Evolutionary conservation across 92 coral and sea anemone genomes (phyloP).

Genomic region (Actinostola sp.): DNA sequence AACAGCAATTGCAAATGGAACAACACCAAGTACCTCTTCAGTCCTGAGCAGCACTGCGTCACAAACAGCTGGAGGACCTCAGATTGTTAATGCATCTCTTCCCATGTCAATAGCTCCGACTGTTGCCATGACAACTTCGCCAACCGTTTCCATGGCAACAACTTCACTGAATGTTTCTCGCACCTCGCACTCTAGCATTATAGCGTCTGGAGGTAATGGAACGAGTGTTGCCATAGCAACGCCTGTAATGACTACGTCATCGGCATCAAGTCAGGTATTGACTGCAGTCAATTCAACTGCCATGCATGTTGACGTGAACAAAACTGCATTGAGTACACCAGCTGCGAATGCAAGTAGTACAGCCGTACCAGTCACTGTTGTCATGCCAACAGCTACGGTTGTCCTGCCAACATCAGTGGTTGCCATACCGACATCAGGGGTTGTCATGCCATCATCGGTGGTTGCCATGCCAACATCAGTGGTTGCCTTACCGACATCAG

Average conservation of each 20-base stretch:
- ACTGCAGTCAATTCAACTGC: neutral
- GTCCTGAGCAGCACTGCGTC: neutral
- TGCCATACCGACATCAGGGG: neutral
- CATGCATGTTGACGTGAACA: neutral
- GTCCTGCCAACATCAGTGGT: neutral
- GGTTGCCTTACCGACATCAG: neutral
- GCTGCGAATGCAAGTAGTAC: neutral
- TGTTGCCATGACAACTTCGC: neutral
- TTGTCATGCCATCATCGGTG: neutral
- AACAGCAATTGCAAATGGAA: neutral
- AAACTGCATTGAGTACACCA: neutral
- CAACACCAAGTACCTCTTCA: neutral
- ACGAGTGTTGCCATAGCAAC: conserved; percentile 1
- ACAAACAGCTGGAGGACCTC: neutral
- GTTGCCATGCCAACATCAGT: conserved; percentile 6
- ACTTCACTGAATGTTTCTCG: neutral
- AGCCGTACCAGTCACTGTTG: conserved; percentile 13
- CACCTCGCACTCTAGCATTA: neutral
- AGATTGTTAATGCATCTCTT: too few species aligned
- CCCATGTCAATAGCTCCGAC: neutral
- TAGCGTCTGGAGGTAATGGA: neutral
- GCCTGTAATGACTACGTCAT: neutral
- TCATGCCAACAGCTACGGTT: conserved; percentile 19
- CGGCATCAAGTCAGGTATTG: neutral
- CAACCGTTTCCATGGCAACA: neutral